Percentiles rank a stretch among this genome's conserved stretches.
phyloP scores from a whole-genome alignment of 2,888 invertebrate genomes.

The Trilocha varians region DNA sequence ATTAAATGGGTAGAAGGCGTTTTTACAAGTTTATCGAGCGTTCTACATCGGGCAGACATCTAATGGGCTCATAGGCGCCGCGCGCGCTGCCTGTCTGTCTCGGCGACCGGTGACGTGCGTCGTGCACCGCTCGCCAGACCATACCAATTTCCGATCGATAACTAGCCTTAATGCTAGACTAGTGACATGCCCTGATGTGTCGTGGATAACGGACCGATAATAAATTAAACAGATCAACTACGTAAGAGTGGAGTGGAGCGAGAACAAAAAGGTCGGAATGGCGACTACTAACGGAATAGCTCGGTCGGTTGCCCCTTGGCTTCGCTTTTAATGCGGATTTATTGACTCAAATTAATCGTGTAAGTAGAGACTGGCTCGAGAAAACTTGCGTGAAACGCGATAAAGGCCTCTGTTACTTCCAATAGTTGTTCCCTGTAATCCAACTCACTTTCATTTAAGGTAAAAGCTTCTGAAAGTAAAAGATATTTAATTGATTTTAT shows the following conservation, averaged over 20 bases:
- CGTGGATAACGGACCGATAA: slow-evolving; percentile 25
- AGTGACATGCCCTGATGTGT: slow-evolving; percentile 26
- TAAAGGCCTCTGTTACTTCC: slow-evolving; percentile 52
- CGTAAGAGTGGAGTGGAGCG: slow-evolving; percentile 22
- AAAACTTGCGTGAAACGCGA: slow-evolving; percentile 66
- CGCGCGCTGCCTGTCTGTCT: slow-evolving; percentile 65
- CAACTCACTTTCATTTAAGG: slow-evolving; percentile 38
- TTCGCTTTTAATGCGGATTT: slow-evolving; percentile 69
- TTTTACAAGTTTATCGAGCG: slow-evolving; percentile 74
- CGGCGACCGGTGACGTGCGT: slow-evolving; percentile 44
- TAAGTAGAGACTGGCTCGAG: slow-evolving; percentile 58
- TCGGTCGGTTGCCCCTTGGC: slow-evolving; percentile 56
- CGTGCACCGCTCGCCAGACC: slow-evolving; percentile 28
- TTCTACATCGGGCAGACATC: slow-evolving; percentile 65
- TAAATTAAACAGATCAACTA: slow-evolving; percentile 37
- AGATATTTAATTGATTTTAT: not conserved
- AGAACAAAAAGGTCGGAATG: slow-evolving; percentile 56
- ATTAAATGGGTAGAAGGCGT: slow-evolving; percentile 71
- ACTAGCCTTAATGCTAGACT: slow-evolving; percentile 27
- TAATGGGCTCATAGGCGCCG: slow-evolving; percentile 68
- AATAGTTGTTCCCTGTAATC: slow-evolving; percentile 48
- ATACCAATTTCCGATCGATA: slow-evolving; percentile 44
- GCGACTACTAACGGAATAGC: slow-evolving; percentile 53
- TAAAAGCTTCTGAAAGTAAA: slow-evolving; percentile 16
- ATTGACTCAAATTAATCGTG: slow-evolving; percentile 72